Evolutionary conservation across 1,140 invertebrate genomes (phyloP), one percentile per base, ranked within the genome.

Genomic region (Drosophila nigrodunni): DNA sequence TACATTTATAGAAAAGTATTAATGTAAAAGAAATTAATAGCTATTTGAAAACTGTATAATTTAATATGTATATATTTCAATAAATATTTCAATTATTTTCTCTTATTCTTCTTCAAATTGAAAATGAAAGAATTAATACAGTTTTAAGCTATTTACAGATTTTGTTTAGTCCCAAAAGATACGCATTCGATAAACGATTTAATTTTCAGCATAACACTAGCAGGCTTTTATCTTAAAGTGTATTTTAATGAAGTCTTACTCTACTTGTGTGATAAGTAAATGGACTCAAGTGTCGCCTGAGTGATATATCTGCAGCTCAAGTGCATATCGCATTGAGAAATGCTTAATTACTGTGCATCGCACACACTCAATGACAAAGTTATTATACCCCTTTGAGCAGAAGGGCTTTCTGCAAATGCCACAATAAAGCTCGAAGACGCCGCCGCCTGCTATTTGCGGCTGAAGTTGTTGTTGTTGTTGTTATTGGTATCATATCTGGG

Each of bases 371-470:
- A 82, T 87, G 66, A 67, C 66, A 72, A 78, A 82, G 71, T 69
- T 60, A 61, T 77, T 60, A 74, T 78, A 74, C 82, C 75, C 81
- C 47, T 46, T 62, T 75, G 67, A 67, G 10, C 30, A 61, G 44
- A 50, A 59, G 72, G 66, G 69, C 72, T 82, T 55, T 44, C 49
- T 46, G 61, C 70, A 74, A 79, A 85, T 61, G 66, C 82, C 82
- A 79, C 83, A 86, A 86, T 81, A 86, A 86, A 79, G 67, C 59
- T 78, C 43, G 65, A 76, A 78, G 76, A 74, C 72, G 66, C 72
- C 76, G 75, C 74, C 74, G 64, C 57, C 71, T 73, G 39, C 10
- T 66, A 11, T 6, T 57, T 39, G 18, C 11, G 7, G 15, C 9
- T 54, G 11, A 9, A 46, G 54, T 47, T 66, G 74, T 44, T 62